Evolutionary conservation across 2,113 vertebrate genomes (phyloP).

Genomic region (Sinocyclocheilus grahami): DNA sequence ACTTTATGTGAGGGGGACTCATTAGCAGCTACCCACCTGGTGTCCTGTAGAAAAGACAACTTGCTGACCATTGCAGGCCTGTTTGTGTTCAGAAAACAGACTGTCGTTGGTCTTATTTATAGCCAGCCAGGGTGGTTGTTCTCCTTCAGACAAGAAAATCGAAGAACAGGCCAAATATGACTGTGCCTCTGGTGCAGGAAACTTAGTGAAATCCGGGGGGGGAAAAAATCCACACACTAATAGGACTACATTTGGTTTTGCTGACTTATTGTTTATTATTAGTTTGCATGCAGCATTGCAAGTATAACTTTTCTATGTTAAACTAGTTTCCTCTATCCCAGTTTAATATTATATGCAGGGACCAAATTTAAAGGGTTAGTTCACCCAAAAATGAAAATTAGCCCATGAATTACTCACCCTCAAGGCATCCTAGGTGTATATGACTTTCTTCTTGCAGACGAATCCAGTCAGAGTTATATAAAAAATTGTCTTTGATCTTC

Average conservation of each 20-base stretch:
- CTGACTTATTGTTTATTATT: neutral
- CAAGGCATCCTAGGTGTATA: no score
- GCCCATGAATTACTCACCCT: no score
- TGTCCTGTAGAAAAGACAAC: conserved; percentile 16
- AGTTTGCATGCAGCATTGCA: neutral
- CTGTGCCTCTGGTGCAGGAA: neutral
- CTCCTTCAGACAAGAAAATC: conserved; percentile 16
- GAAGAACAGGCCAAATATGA: neutral
- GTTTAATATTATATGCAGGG: neutral
- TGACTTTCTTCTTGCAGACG: no score
- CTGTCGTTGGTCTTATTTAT: conserved; percentile 25
- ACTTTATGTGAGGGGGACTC: neutral
- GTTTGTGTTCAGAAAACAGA: conserved; percentile 24
- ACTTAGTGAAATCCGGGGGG: neutral
- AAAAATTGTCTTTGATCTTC: no score
- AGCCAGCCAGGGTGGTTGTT: conserved; percentile 10
- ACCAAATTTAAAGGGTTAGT: neutral
- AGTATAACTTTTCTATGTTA: neutral
- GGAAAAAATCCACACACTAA: no score
- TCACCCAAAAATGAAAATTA: no score
- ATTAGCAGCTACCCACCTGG: conserved; percentile 22
- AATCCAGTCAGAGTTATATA: no score
- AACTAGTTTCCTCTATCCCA: neutral
- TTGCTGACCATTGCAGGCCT: conserved; percentile 29
- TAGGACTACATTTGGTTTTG: neutral